Percentiles rank a stretch among this genome's conserved stretches.
Conservation (phyloP, 2,888 invertebrate genomes). For the Noctua fimbriata region DNA sequence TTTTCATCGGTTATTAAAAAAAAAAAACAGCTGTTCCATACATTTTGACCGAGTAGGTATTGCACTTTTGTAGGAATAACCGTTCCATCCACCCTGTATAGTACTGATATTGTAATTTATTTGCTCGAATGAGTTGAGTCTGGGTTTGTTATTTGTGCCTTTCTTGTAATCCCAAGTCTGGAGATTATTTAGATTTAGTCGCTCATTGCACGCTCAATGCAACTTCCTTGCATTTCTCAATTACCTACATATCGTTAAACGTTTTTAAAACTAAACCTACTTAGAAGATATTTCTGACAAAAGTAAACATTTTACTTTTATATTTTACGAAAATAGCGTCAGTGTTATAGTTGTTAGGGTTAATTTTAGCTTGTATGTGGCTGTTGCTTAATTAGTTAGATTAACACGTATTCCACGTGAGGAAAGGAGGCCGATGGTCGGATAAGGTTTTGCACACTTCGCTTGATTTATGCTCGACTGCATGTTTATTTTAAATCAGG, state of each 20-base stretch:
- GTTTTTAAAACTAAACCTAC: slow-evolving; percentile 44
- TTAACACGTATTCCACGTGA: slow-evolving; percentile 59
- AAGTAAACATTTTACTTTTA: slow-evolving; percentile 39
- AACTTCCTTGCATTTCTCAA: slow-evolving; percentile 36
- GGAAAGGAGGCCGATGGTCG: slow-evolving; percentile 62
- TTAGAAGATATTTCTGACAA: slow-evolving; percentile 45
- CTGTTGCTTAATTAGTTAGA: slow-evolving; percentile 58
- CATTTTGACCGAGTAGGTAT: too few relatives aligned
- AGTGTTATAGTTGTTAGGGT: slow-evolving; percentile 26
- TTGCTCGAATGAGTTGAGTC: neutral
- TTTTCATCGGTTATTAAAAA: too few relatives aligned
- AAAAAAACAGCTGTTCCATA: too few relatives aligned
- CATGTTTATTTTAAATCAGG: slow-evolving; percentile 56
- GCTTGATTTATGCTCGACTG: slow-evolving; percentile 60
- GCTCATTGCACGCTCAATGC: neutral
- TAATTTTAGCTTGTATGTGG: slow-evolving; percentile 47
- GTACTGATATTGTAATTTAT: neutral
- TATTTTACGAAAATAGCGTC: slow-evolving; percentile 39
- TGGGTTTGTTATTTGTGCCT: neutral
- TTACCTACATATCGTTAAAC: slow-evolving; percentile 30
- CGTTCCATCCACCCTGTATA: neutral
- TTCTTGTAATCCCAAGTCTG: neutral
- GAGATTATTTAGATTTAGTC: neutral
- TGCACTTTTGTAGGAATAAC: too few relatives aligned
- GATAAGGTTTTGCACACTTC: slow-evolving; percentile 64